Evolutionary conservation across 2,113 vertebrate genomes (phyloP), one percentile per base, ranked within the genome.

Genomic region (Nothocercus julius): DNA sequence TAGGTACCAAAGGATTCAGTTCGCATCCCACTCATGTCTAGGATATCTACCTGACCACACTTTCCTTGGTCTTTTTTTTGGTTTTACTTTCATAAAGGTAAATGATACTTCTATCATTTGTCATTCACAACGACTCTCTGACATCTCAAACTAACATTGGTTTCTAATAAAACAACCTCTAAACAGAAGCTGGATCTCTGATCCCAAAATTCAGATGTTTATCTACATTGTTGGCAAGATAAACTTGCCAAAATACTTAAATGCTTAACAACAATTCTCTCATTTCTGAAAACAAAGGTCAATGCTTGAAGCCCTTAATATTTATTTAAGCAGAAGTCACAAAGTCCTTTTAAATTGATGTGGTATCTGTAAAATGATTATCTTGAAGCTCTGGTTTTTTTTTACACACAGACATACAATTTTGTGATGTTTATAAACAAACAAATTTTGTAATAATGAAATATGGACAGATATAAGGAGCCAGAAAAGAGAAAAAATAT

Each of bases 341-440:
- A n/a, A 36, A 66, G 28, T 30, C 66, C 44, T 80, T 87, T 82
- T 80, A 70, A 83, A 90, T 44, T 30, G 64, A 86, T 51, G 4
- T 68, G 16, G 5, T 59, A 56, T 54, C n/a, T 81, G 8, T 36
- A 85, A 88, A 88, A 66, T 5, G 19, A 88, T 81, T 88, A 53
- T 78, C 17, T 32, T 64, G 36, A 38, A 42, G 40, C 22, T 87
- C 75, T 51, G 62, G 72, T 5, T 34, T 51, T 36, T 36, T 78
- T 92, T 94, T 87, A 62, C 53, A 85, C 14, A 78, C 0, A 3
- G 36, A 4, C 25, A 20, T 45, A 68, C 19, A 36, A 56, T 36
- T 83, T 68, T 59, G 28, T 56, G 77, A 56, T 40, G 21, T 83
- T 95, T 82, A 82, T 82, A 85, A 80, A 76, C 38, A 74, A 87